Conservation (phyloP, 2,888 invertebrate genomes). For the Hetaerina titia region DNA sequence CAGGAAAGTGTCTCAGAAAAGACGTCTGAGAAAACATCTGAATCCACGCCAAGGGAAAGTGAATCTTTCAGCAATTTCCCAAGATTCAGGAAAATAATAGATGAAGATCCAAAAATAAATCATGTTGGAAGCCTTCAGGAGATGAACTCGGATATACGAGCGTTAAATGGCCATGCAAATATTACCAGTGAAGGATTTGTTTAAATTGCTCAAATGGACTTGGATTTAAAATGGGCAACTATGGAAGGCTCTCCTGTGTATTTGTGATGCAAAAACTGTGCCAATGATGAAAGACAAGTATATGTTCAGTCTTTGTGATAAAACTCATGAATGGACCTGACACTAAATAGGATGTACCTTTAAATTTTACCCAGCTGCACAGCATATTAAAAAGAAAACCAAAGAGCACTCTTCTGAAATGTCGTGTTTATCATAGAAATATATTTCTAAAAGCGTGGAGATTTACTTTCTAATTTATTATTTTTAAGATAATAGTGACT, state of each 20-base stretch:
- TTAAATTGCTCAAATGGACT: background rate
- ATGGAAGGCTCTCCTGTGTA: background rate
- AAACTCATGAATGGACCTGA: background rate
- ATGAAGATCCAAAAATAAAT: constrained; percentile 34
- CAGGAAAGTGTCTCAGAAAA: background rate
- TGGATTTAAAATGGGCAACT: background rate
- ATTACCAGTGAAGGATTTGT: constrained; percentile 12
- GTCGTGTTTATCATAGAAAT: background rate
- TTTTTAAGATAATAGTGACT: background rate
- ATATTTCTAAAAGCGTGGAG: background rate
- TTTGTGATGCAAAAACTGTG: background rate
- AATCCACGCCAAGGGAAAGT: background rate
- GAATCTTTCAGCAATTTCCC: constrained; percentile 27
- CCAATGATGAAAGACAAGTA: background rate
- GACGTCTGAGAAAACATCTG: background rate
- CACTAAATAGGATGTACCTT: too few relatives aligned
- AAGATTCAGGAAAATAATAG: background rate
- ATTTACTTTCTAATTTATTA: background rate
- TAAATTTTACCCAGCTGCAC: background rate
- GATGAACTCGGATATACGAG: background rate
- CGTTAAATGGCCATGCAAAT: background rate
- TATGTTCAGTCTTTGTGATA: background rate
- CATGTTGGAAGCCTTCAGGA: background rate
- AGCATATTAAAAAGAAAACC: background rate
- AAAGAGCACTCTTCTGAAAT: background rate